These are phyloP conservation scores for Hirundo rustica DNA, from an alignment of 2,797 vertebrate species.

Conservation along the genomic window DNA sequence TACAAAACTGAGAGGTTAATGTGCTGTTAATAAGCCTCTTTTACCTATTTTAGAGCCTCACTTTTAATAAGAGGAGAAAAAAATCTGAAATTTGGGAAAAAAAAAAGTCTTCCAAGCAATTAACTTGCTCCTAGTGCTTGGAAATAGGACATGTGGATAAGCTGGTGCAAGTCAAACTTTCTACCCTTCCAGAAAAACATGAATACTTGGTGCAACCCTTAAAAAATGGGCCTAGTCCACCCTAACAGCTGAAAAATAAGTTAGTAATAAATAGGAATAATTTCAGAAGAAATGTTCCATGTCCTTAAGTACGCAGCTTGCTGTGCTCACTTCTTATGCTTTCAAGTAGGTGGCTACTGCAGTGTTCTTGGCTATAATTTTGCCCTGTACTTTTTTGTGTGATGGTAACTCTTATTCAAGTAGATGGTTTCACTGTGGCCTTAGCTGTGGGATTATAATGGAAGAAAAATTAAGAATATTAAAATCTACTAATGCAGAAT, in stretches of 20 bases:
- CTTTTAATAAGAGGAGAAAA: neutral
- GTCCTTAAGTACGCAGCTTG: neutral
- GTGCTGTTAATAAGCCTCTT: neutral
- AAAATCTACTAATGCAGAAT: neutral
- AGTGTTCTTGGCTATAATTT: neutral
- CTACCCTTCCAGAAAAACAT: neutral
- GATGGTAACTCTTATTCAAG: neutral
- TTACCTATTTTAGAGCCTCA: neutral
- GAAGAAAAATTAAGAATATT: neutral
- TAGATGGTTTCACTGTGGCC: neutral
- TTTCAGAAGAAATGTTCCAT: neutral
- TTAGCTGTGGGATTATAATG: neutral
- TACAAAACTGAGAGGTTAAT: neutral
- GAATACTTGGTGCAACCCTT: neutral
- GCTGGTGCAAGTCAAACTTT: neutral
- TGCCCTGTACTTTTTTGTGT: neutral
- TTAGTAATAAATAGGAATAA: neutral
- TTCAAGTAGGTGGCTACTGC: neutral
- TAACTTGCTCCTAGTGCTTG: neutral
- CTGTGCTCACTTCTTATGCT: neutral
- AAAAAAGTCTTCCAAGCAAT: neutral
- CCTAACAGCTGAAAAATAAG: neutral
- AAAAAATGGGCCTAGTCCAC: neutral
- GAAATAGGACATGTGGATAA: neutral
- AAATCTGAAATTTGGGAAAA: neutral